Evolutionary conservation across 2,797 vertebrate genomes (phyloP).

Genomic region (Eulemur coronatus): DNA sequence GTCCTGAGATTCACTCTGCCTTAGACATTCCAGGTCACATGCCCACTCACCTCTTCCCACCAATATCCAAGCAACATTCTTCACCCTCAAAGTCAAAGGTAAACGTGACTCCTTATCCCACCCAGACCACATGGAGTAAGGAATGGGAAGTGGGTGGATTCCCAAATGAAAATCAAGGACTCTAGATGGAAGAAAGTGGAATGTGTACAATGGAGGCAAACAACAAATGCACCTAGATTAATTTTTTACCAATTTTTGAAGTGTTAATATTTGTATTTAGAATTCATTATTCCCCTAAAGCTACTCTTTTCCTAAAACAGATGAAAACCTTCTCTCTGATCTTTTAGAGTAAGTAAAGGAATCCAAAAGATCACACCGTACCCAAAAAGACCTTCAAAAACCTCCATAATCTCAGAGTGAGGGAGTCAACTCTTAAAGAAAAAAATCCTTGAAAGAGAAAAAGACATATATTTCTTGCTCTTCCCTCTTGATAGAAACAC

Average conservation of each 20-base stretch:
- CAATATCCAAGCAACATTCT: not conserved
- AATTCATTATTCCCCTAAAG: not conserved
- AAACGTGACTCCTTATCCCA: not conserved
- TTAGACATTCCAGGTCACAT: not conserved
- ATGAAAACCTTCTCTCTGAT: not conserved
- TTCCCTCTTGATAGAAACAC: not conserved
- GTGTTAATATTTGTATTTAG: not conserved
- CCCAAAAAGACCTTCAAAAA: not conserved
- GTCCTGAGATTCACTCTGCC: not conserved
- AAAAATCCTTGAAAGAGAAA: not conserved
- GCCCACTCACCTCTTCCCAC: not conserved
- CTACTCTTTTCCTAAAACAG: conserved; percentile 9
- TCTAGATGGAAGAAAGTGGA: not conserved
- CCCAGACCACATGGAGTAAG: not conserved
- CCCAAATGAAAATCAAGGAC: not conserved
- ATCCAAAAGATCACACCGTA: not conserved
- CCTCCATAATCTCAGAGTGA: not conserved
- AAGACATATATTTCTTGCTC: not conserved
- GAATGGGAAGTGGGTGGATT: not conserved
- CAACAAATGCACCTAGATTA: not conserved
- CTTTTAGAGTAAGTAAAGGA: not conserved
- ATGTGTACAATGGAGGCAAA: not conserved
- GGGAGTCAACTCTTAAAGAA: not conserved
- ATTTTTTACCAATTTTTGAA: not conserved
- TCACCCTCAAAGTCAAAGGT: not conserved